A percentile compares a stretch with the other conserved stretches of the same genome.
Conservation (phyloP, 2,797 vertebrate species). For the Salarias fasciatus region DNA sequence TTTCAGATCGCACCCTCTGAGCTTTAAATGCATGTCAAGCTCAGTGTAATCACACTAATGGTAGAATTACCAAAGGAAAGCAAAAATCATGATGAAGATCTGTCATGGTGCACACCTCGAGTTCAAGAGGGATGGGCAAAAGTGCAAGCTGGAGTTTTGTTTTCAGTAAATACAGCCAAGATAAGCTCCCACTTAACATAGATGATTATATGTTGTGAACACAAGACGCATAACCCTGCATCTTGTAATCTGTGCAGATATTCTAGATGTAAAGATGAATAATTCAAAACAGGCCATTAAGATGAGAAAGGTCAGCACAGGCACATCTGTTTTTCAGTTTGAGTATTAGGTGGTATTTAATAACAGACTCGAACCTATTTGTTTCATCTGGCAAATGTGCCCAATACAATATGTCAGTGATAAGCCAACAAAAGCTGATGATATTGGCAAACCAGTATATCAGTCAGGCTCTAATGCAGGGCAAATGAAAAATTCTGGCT, state of each 20-base stretch:
- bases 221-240: background rate
- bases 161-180: background rate
- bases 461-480: conserved; percentile 21
- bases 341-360: background rate
- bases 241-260: background rate
- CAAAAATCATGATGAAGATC: background rate
- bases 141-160: background rate
- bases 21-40: background rate
- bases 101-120: background rate
- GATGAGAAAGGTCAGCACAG: background rate
- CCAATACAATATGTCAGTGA: conserved; percentile 3
- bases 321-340: background rate
- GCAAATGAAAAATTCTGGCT: conserved; percentile 32
- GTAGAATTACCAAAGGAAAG: background rate
- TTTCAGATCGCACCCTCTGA: background rate
- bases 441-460: conserved; percentile 11
- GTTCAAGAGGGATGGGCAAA: background rate
- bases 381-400: conserved; percentile 1
- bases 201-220: background rate
- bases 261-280: background rate
- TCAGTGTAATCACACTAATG: background rate
- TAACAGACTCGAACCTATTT: background rate
- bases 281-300: background rate
- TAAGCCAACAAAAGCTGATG: conserved; percentile 8
- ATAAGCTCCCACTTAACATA: background rate